Conservation (phyloP, 2,888 invertebrate genomes). For the Abrostola triplasia region DNA sequence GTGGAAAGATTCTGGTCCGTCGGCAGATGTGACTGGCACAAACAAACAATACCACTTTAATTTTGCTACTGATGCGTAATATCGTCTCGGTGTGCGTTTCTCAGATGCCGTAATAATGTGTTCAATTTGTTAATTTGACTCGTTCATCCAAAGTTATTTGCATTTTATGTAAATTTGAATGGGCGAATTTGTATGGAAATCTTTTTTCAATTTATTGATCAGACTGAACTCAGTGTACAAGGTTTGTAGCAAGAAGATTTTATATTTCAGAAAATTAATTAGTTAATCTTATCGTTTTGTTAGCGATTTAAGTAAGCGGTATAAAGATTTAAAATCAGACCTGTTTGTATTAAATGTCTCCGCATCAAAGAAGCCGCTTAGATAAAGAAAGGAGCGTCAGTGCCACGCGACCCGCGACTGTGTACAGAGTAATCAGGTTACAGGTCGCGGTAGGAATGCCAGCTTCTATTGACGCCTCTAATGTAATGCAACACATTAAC, state of each 20-base stretch:
- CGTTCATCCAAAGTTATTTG: constrained; percentile 34
- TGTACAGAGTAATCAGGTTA: constrained; percentile 64
- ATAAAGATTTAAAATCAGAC: constrained; percentile 16
- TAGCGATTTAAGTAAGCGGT: constrained; percentile 4
- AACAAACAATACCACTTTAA: constrained; percentile 58
- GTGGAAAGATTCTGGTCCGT: constrained; percentile 50
- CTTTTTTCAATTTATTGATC: constrained; percentile 31
- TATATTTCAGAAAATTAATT: constrained; percentile 13
- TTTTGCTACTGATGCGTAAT: constrained; percentile 38
- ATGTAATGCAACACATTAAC: constrained; percentile 78
- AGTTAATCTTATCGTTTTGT: constrained; percentile 7
- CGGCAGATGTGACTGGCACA: constrained; percentile 52
- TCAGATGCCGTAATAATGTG: constrained; percentile 20
- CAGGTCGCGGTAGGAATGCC: constrained; percentile 77
- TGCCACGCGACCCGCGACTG: constrained; percentile 48
- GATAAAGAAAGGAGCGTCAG: constrained; percentile 57
- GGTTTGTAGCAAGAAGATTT: neutral
- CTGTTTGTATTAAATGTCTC: constrained; percentile 32
- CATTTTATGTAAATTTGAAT: constrained; percentile 41
- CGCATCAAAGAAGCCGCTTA: constrained; percentile 43
- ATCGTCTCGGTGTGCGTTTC: constrained; percentile 4
- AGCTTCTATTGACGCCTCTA: constrained; percentile 78
- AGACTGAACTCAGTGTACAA: constrained; percentile 1
- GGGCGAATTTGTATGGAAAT: constrained; percentile 14
- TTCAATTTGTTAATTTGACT: constrained; percentile 47